phyloP scores from a whole-genome alignment of 2,113 vertebrate genomes.

The Catharus minimus region DNA sequence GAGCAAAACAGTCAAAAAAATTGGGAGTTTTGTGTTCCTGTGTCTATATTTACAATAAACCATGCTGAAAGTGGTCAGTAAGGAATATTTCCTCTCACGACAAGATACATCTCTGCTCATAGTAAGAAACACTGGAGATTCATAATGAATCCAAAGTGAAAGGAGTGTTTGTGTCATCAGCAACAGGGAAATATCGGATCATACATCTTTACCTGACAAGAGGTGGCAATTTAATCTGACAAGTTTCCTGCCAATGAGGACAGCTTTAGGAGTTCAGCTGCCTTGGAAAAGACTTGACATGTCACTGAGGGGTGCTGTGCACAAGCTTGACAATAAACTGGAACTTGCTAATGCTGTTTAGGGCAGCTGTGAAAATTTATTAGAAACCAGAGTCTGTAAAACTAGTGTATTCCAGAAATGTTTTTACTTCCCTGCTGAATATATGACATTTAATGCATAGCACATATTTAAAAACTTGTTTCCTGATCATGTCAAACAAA shows the following conservation, averaged over 20 bases:
- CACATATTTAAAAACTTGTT: slow-evolving; percentile 72
- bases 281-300: slow-evolving; percentile 63
- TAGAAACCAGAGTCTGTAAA: slow-evolving; percentile 78
- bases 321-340: slow-evolving; percentile 70
- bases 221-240: slow-evolving; percentile 76
- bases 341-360: slow-evolving; percentile 72
- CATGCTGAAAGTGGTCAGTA: not conserved
- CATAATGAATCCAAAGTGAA: slow-evolving; percentile 20
- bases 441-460: slow-evolving; percentile 69
- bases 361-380: slow-evolving; percentile 76
- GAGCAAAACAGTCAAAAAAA: not conserved
- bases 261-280: slow-evolving; percentile 65
- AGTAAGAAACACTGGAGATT: slow-evolving; percentile 11
- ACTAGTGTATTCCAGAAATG: slow-evolving; percentile 67
- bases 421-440: slow-evolving; percentile 71
- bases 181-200: slow-evolving; percentile 41
- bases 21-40: accelerated
- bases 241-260: slow-evolving; percentile 68
- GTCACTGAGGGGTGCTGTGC: slow-evolving; percentile 64
- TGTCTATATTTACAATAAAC: not conserved
- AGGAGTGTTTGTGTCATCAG: slow-evolving; percentile 43
- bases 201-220: slow-evolving; percentile 69
- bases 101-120: not conserved
- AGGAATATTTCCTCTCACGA: not conserved
- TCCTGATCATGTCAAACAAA: slow-evolving; percentile 64